Percentiles rank a stretch among this genome's conserved stretches.
phyloP scores from a whole-genome alignment of 64 coral and sea anemone genomes.

The Montipora efflorescens region DNA sequence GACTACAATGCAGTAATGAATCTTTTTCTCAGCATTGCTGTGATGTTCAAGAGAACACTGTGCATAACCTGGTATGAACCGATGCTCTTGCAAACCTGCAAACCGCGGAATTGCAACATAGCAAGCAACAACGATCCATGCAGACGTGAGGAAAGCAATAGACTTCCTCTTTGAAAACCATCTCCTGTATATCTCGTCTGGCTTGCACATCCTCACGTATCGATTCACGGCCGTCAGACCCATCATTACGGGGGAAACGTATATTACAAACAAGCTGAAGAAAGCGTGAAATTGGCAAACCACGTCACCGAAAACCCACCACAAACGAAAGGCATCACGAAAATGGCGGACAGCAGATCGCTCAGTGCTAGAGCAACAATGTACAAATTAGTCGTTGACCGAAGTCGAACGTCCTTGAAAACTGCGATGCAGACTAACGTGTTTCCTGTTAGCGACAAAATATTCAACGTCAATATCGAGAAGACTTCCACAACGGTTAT shows the following conservation, averaged over 20 bases:
- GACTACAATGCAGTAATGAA: background rate
- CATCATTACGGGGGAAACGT: background rate
- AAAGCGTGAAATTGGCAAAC: background rate
- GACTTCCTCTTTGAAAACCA: background rate
- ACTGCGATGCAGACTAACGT: background rate
- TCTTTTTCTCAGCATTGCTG: background rate
- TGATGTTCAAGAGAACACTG: background rate
- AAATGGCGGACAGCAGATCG: constrained; percentile 1
- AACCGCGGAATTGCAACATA: background rate
- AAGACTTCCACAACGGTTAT: background rate
- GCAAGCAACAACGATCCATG: background rate
- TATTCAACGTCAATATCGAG: background rate
- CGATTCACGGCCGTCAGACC: background rate
- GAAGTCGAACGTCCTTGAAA: background rate
- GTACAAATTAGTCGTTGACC: background rate
- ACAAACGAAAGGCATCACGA: background rate
- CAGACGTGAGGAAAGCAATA: background rate
- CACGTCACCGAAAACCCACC: background rate
- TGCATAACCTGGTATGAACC: background rate
- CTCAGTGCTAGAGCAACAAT: constrained; percentile 13
- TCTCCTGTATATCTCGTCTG: background rate
- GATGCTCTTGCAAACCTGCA: background rate
- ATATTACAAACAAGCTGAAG: background rate
- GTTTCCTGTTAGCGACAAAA: constrained; percentile 1
- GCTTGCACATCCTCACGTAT: background rate